Evolutionary conservation across 2,888 invertebrate genomes (phyloP).

Genomic region (Reticulitermes lucifugus): DNA sequence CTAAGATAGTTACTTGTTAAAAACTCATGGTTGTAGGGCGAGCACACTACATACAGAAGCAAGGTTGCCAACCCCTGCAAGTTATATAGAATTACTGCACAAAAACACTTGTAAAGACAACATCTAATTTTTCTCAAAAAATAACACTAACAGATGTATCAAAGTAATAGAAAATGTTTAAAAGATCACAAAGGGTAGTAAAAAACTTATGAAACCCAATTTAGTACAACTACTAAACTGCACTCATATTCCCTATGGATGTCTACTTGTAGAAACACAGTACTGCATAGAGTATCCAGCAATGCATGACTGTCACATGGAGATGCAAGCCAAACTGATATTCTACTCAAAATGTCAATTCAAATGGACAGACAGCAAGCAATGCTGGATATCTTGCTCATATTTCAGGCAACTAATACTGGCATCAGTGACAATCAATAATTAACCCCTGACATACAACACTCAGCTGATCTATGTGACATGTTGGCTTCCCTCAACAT

Average conservation of each 20-base stretch:
- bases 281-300: conserved; percentile 2
- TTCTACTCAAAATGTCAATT: conserved; percentile 1
- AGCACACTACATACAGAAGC: conserved; percentile 42
- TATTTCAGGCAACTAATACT: background rate
- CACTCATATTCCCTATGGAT: conserved; percentile 21
- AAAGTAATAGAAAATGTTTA: conserved; percentile 28
- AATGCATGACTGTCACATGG: background rate
- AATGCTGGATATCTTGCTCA: conserved; percentile 10
- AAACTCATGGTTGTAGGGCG: conserved; percentile 30
- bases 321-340: background rate
- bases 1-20: conserved; percentile 31
- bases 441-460: conserved; percentile 9
- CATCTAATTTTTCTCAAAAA: conserved; percentile 37
- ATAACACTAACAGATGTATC: conserved; percentile 21
- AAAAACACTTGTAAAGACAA: conserved; percentile 43
- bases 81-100: conserved; percentile 43
- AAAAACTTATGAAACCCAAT: conserved; percentile 31
- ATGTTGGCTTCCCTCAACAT: conserved; percentile 3
- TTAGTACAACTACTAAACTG: conserved; percentile 32
- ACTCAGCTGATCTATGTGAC: conserved; percentile 8
- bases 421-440: too few species aligned
- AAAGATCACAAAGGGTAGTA: conserved; percentile 30
- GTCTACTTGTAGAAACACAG: conserved; percentile 23
- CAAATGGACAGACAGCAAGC: background rate
- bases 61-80: conserved; percentile 45